phyloP scores from a whole-genome alignment of 2,797 vertebrate species.

The Synanceia verrucosa region DNA sequence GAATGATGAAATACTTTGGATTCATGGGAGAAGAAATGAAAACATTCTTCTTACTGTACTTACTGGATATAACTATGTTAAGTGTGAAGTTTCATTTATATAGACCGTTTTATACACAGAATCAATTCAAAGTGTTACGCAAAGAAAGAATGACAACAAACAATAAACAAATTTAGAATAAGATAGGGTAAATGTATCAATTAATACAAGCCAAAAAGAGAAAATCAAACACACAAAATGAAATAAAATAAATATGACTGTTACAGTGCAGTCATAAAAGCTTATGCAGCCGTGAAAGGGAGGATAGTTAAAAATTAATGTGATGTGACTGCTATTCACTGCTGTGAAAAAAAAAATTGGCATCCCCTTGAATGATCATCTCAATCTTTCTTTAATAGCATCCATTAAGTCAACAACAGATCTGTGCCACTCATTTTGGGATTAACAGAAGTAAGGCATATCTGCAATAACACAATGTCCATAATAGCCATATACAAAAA shows the following conservation, averaged over 20 bases:
- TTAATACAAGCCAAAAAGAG: neutral
- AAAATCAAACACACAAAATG: neutral
- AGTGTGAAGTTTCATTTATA: neutral
- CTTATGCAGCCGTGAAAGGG: neutral
- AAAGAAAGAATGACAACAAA: neutral
- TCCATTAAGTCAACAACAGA: constrained; percentile 21
- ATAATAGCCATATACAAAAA: neutral
- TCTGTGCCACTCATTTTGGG: constrained; percentile 28
- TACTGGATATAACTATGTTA: neutral
- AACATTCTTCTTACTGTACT: neutral
- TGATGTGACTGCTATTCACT: neutral
- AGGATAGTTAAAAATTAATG: neutral
- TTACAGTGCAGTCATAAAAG: neutral
- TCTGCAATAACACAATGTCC: neutral
- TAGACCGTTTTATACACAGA: neutral
- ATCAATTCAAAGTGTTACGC: neutral
- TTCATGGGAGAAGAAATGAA: neutral
- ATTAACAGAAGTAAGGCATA: constrained; percentile 40
- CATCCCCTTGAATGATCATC: neutral
- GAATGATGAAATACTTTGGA: neutral
- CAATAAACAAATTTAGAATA: neutral
- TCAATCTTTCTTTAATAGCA: constrained; percentile 39
- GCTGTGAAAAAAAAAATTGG: neutral
- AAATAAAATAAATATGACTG: neutral
- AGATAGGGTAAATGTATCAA: neutral